Percentiles rank a stretch among this genome's conserved stretches.
Conservation (phyloP, 2,888 invertebrate genomes). For the Camponotus fellah region DNA sequence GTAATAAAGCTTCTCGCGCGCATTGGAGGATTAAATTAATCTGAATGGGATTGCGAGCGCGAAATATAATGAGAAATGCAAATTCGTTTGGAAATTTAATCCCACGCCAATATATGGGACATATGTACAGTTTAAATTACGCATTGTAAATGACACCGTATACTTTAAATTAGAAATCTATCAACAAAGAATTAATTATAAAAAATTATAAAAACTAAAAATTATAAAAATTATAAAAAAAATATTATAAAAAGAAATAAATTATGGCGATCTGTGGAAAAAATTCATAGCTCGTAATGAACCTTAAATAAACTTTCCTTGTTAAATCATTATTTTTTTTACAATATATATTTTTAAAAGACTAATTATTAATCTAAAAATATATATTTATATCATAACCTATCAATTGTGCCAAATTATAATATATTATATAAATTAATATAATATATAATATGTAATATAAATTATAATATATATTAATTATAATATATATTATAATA, state of each 20-base stretch:
- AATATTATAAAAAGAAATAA: too few species aligned
- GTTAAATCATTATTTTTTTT: constrained; percentile 1
- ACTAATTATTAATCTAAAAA: not conserved
- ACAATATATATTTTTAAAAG: not conserved
- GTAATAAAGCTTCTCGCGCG: not conserved
- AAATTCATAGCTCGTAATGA: not conserved
- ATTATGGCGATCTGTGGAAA: not conserved
- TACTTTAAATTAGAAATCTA: not conserved
- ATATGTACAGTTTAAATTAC: not conserved
- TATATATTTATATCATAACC: not conserved
- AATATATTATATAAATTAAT: too few species aligned
- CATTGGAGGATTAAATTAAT: not conserved
- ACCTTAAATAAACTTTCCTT: not conserved
- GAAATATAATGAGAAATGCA: constrained; percentile 37
- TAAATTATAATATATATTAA: too few species aligned
- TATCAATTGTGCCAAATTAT: not conserved
- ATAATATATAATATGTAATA: too few species aligned
- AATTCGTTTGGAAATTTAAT: constrained; percentile 28
- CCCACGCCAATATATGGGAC: too few species aligned
- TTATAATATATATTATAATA: too few species aligned
- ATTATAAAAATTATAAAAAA: too few species aligned
- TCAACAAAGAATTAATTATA: not conserved
- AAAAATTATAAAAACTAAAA: too few species aligned
- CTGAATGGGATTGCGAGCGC: constrained; percentile 9
- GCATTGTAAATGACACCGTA: not conserved